phyloP scores from a whole-genome alignment of 2,888 invertebrate genomes.

The Ceramica pisi region DNA sequence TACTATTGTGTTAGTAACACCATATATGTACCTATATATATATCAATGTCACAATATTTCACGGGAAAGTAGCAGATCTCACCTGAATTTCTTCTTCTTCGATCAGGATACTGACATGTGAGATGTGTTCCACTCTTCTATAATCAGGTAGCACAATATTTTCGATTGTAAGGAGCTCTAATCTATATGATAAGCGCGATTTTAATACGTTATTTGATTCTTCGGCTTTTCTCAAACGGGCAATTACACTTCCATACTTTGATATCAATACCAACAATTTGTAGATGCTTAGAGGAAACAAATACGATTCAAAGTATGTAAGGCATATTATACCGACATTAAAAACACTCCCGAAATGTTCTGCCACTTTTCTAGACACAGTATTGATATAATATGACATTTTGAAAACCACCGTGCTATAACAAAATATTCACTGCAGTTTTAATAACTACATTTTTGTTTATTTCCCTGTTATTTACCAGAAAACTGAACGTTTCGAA shows the following conservation, averaged over 20 bases:
- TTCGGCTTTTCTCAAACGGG: constrained; percentile 37
- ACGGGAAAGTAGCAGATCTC: constrained; percentile 13
- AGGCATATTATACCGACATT: constrained; percentile 65
- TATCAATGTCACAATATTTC: background rate
- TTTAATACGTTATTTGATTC: constrained; percentile 47
- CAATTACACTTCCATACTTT: constrained; percentile 70
- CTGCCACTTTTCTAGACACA: constrained; percentile 64
- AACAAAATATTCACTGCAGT: background rate
- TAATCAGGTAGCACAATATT: constrained; percentile 50
- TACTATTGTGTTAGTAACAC: background rate
- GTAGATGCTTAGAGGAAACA: constrained; percentile 75
- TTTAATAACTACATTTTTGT: constrained; percentile 16
- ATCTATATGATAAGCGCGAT: constrained; percentile 71
- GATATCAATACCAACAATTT: constrained; percentile 78
- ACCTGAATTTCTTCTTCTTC: constrained; percentile 75
- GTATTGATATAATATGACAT: constrained; percentile 43
- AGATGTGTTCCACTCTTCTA: constrained; percentile 63
- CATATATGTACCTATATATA: background rate
- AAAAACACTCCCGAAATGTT: constrained; percentile 63
- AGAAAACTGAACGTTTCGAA: background rate
- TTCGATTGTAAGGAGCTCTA: constrained; percentile 73
- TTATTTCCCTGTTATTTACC: background rate
- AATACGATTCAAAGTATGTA: constrained; percentile 76
- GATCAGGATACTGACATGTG: constrained; percentile 74
- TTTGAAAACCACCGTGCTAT: constrained; percentile 19